Conservation (phyloP, 92 coral and sea anemone genomes). For the Umimayanthus kanabou region DNA sequence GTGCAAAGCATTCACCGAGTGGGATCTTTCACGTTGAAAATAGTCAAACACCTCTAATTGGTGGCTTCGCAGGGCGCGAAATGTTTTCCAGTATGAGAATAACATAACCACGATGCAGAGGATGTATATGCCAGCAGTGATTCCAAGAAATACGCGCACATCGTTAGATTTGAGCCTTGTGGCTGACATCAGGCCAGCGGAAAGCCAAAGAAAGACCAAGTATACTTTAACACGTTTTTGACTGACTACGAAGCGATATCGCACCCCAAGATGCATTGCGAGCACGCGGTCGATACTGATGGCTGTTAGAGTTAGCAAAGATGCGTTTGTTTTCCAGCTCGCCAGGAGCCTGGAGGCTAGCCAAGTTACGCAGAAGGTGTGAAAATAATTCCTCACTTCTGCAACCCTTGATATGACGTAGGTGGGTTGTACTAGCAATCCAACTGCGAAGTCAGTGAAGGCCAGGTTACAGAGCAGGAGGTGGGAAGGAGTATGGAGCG, state of each 20-base stretch:
- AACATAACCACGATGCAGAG: conserved; percentile 38
- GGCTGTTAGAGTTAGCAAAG: conserved; percentile 51
- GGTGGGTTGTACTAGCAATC: conserved; percentile 56
- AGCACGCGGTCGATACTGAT: conserved; percentile 61
- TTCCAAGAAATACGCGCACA: conserved; percentile 51
- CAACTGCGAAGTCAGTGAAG: conserved; percentile 60
- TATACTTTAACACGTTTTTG: conserved; percentile 19
- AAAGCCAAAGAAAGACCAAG: conserved; percentile 37
- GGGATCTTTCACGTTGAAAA: conserved; percentile 31
- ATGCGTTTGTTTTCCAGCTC: conserved; percentile 49
- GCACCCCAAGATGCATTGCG: conserved; percentile 50
- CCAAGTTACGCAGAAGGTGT: conserved; percentile 50
- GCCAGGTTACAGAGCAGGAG: conserved; percentile 55
- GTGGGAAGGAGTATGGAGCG: conserved; percentile 50
- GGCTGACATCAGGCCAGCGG: conserved; percentile 45
- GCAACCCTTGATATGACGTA: conserved; percentile 49
- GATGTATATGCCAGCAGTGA: conserved; percentile 34
- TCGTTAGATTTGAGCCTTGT: conserved; percentile 48
- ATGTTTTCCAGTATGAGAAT: conserved; percentile 48
- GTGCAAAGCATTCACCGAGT: conserved; percentile 39
- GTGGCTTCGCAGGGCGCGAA: conserved; percentile 43
- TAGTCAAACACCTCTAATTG: conserved; percentile 29
- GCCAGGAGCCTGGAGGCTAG: conserved; percentile 57
- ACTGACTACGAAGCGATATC: conserved; percentile 49
- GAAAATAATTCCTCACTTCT: conserved; percentile 26